phyloP scores from a whole-genome alignment of 2,113 vertebrate species.

The Brachirus orientalis region DNA sequence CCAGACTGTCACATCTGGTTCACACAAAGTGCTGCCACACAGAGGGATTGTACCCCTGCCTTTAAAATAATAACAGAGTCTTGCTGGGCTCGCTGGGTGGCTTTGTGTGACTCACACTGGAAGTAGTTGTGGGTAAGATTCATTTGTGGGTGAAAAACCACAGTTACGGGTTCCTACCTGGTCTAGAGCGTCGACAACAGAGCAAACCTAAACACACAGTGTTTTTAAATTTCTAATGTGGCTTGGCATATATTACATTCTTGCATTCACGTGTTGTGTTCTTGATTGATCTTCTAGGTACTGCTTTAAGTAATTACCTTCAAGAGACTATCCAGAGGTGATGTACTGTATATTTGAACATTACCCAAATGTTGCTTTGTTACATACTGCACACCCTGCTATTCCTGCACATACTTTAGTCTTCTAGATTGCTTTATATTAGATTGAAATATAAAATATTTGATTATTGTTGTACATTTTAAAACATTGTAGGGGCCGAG shows the following conservation, averaged over 20 bases:
- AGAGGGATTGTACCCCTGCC: constrained; percentile 72
- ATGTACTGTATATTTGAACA: no score
- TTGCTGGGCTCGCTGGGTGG: constrained; percentile 76
- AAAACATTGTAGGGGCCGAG: no score
- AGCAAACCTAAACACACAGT: constrained; percentile 63
- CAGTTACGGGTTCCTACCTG: constrained; percentile 80
- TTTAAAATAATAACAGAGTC: constrained; percentile 81
- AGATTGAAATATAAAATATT: no score
- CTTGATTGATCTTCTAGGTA: constrained; percentile 55
- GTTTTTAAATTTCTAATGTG: constrained; percentile 50
- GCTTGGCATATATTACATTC: constrained; percentile 44
- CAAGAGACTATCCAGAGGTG: no score
- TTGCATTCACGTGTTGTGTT: constrained; percentile 54
- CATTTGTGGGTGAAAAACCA: constrained; percentile 77
- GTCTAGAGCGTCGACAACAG: constrained; percentile 72
- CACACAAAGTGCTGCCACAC: constrained; percentile 80
- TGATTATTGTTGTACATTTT: no score
- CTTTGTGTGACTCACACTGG: constrained; percentile 82
- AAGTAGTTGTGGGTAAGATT: constrained; percentile 82
- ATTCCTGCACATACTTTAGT: no score
- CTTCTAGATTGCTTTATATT: no score
- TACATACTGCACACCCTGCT: no score
- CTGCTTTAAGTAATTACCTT: constrained; percentile 44
- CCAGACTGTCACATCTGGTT: constrained; percentile 76
- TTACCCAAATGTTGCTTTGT: no score